Evolutionary conservation across 1,140 invertebrate species (phyloP), one percentile per base, ranked within the genome.

Genomic region (Drosophila rufa): DNA sequence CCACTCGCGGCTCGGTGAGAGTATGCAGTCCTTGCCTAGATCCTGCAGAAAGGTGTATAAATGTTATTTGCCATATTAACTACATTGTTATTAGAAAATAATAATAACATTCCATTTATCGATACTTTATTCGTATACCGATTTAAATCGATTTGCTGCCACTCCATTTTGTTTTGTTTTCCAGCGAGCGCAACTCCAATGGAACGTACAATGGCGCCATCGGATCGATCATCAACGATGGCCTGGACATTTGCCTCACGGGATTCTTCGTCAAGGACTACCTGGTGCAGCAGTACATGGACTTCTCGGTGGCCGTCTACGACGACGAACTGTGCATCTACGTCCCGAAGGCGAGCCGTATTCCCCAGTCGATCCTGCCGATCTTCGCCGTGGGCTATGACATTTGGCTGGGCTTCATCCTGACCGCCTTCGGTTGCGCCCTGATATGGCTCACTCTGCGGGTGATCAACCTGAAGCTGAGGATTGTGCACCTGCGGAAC

Each of bases 251-350:
- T 7, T 84, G 84, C 8, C 75, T 94, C 19, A 93, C 93, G 27
- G 91, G 92, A 4, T 93, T 92, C 38, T 94, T 94, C 27, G 90
- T 94, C 17, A 93, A 93, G 62, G 92, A 93, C 12, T 93, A 94
- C 68, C 56, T 93, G 33, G 85, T 92, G 33, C 75, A 82, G 9
- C 82, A 89, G 38, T 83, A 78, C 33, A 75, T 94, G 70, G 89
- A 89, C 51, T 93, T 93, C 61, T 86, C 92, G 0, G 75, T 80
- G 19, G 69, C 92, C 4, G 84, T 93, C 27, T 92, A 92, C 53
- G 86, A 89, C 27, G 93, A 94, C 42, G 64, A 93, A 61, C 47
- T 94, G 36, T 94, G 93, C 67, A 90, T 93, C 17, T 93, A 93
- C 58, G 93, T 93, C 6, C 92, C 91, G 9, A 93, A 93, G 53